phyloP scores from a whole-genome alignment of 2,888 invertebrate genomes.

The Hipparchia semele region DNA sequence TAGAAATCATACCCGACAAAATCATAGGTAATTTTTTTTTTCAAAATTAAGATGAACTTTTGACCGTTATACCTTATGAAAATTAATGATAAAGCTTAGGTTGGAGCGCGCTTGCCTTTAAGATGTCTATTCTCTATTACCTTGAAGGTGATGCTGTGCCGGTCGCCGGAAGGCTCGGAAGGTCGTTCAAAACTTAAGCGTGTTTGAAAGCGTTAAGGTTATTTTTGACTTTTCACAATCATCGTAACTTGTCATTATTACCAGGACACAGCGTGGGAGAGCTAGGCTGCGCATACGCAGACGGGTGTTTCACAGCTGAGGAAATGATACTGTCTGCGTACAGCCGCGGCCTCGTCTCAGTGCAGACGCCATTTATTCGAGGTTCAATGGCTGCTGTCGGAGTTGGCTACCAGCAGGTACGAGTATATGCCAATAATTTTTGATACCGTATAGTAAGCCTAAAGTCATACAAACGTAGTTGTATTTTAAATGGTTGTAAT shows the following conservation, averaged over 20 bases:
- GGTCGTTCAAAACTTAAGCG: too few species aligned
- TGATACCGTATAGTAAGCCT: too few species aligned
- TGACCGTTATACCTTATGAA: too few species aligned
- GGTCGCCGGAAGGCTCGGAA: too few species aligned
- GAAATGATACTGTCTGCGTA: constrained; percentile 93
- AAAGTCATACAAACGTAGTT: too few species aligned
- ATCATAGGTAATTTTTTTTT: constrained; percentile 82
- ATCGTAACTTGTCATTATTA: background rate
- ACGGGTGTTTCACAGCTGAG: constrained; percentile 93
- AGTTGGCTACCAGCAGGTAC: constrained; percentile 80
- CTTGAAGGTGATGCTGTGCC: too few species aligned
- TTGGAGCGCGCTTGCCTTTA: too few species aligned
- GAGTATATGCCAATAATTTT: background rate
- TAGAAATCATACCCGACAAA: constrained; percentile 87
- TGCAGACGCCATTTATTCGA: constrained; percentile 85
- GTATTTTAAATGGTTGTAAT: too few species aligned
- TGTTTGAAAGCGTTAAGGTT: too few species aligned
- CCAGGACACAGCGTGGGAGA: constrained; percentile 97
- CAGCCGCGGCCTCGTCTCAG: constrained; percentile 89
- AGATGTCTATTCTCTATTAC: too few species aligned
- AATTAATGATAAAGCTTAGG: too few species aligned
- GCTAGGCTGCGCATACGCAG: constrained; percentile 96
- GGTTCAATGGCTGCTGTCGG: constrained; percentile 96
- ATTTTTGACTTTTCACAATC: too few species aligned
- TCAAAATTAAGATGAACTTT: background rate